A percentile compares a stretch with the other conserved stretches of the same genome.
phyloP scores from a whole-genome alignment of 2,888 invertebrate genomes.

The Amphipyra tragopoginis region DNA sequence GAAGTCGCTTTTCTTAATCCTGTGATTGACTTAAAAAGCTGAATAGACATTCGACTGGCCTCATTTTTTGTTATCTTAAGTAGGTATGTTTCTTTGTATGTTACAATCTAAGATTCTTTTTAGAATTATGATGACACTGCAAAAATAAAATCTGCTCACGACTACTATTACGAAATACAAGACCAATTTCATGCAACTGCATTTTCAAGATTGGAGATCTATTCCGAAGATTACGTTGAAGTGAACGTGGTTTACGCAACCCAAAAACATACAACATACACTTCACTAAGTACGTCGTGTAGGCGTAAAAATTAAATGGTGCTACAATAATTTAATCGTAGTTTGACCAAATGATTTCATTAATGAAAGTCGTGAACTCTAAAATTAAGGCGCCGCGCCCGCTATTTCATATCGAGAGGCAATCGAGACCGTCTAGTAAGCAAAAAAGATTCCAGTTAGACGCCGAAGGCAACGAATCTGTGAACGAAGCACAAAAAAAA shows the following conservation, averaged over 20 bases:
- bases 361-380: constrained; percentile 33
- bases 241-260: constrained; percentile 35
- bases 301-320: constrained; percentile 1
- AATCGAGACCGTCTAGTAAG: constrained; percentile 13
- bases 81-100: neutral
- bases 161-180: constrained; percentile 20
- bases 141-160: constrained; percentile 1
- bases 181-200: constrained; percentile 16
- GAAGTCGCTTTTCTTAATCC: constrained; percentile 6
- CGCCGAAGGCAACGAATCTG: constrained; percentile 81
- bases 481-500: constrained; percentile 76
- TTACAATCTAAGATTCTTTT: neutral
- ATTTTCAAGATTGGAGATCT: constrained; percentile 22
- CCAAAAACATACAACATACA: constrained; percentile 2
- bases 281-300: constrained; percentile 10
- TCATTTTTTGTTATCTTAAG: neutral
- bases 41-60: neutral
- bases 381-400: constrained; percentile 70
- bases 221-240: constrained; percentile 23
- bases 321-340: constrained; percentile 1
- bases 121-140: neutral
- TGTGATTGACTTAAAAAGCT: constrained; percentile 7
- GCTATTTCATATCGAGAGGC: constrained; percentile 64
- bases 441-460: constrained; percentile 84
- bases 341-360: constrained; percentile 11